These are phyloP conservation scores for Poecilia gillii DNA, from an alignment of 2,797 vertebrate genomes.

Conservation along the genomic window DNA sequence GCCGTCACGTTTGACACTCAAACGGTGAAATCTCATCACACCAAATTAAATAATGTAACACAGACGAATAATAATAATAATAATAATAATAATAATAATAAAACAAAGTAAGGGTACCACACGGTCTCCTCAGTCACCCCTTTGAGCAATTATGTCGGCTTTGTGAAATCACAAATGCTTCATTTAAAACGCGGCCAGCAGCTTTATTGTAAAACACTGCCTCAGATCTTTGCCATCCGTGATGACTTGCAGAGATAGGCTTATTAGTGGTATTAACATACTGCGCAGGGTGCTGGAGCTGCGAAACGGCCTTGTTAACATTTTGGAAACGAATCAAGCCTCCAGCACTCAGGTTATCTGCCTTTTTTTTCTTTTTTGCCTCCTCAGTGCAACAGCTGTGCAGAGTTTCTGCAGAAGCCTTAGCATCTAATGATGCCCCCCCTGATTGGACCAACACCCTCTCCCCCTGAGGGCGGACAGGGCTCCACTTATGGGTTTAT, in stretches of 20 bases:
- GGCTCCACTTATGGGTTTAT: constrained; percentile 47
- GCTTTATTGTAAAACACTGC: constrained; percentile 58
- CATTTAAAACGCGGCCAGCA: constrained; percentile 72
- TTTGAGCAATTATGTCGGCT: constrained; percentile 74
- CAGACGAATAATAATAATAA: neutral
- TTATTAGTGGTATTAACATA: constrained; percentile 78
- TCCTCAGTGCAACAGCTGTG: constrained; percentile 66
- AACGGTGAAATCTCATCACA: constrained; percentile 52
- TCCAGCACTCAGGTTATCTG: constrained; percentile 71
- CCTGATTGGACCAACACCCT: constrained; percentile 58
- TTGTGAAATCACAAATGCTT: constrained; percentile 72
- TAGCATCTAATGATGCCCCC: constrained; percentile 65
- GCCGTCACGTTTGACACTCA: constrained; percentile 42
- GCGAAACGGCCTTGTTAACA: constrained; percentile 77
- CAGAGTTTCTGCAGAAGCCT: constrained; percentile 54
- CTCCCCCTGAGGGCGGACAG: constrained; percentile 24
- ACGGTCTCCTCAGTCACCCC: constrained; percentile 64
- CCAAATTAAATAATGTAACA: constrained; percentile 51
- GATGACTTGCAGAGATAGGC: constrained; percentile 73
- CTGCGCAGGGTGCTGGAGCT: constrained; percentile 56
- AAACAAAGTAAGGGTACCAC: constrained; percentile 52
- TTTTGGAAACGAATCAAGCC: constrained; percentile 76
- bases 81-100: no score
- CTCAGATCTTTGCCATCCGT: constrained; percentile 60
- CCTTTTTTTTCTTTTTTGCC: constrained; percentile 14